Conservation (phyloP, 2,113 vertebrate species). For the Struthio camelus region DNA sequence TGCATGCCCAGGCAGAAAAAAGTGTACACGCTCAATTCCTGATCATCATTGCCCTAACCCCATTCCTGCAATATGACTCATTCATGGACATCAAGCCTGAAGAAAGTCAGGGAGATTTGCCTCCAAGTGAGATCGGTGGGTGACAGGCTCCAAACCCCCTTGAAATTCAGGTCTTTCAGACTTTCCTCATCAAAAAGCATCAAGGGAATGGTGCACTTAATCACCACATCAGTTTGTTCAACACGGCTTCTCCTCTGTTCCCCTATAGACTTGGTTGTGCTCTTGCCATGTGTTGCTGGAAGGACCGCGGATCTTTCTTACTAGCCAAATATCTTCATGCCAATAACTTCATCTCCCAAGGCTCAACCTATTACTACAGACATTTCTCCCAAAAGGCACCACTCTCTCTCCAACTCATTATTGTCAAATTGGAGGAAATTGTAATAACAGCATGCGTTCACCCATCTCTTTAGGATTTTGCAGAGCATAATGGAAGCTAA, state of each 20-base stretch:
- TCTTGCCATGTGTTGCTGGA: not conserved
- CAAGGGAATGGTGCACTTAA: not conserved
- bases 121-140: not conserved
- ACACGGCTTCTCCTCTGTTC: not conserved
- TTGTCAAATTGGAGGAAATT: not conserved
- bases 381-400: not conserved
- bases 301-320: not conserved
- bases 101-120: not conserved
- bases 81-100: not conserved
- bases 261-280: not conserved
- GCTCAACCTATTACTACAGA: not conserved
- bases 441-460: accelerated
- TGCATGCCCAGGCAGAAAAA: not conserved
- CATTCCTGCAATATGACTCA: not conserved
- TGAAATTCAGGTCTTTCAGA: not conserved
- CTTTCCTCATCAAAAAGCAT: not conserved
- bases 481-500: not conserved
- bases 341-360: not conserved
- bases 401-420: not conserved
- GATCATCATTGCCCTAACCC: not conserved
- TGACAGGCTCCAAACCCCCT: not conserved
- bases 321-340: not conserved
- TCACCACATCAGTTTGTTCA: not conserved
- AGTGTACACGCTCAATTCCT: not conserved
- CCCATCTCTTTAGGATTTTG: not conserved